Evolutionary conservation across 2,113 vertebrate species (phyloP), one percentile per base, ranked within the genome.

Genomic region (Mustelus asterias): DNA sequence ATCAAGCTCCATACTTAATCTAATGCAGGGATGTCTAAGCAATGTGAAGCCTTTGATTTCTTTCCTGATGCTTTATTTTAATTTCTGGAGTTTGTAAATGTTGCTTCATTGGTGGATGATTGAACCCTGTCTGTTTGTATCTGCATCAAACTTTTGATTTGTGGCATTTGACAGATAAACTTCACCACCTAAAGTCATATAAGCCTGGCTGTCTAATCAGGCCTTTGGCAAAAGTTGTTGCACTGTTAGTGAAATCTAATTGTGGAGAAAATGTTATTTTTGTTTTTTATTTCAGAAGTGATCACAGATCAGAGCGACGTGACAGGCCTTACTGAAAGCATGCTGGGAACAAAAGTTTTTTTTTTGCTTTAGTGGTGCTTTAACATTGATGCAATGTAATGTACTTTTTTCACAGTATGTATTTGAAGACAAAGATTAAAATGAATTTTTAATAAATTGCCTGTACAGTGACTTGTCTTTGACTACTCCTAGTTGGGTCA

Each of bases 221-320:
- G 37, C 5, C 3, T 41, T 83, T 16, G 88, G 9, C 29, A 90
- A 54, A 54, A 90, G 26, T 90, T 94, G 18, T 9, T 44, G 22
- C 29, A 60, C 37, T 0, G 33, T 1, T 70, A 2, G 5, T n/a
- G 24, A 67, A 44, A 37, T 67, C 6, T 22, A 24, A 69, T 44
- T 94, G 60, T 58, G 63, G 20, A 9, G 20, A 48, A 70, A 88
- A 70, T 44, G 10, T 94, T 70, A 9, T 70, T 58, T 70, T 93
- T 83, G 24, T 86, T 48, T 63, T 48, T 63, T 76, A 41, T 58
- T 18, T 24, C 97, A 98, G 98, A 97, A 98, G 97, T 95, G 98
- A 98, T 63, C 97, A 97, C 96, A 97, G 98, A 97, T 97, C 98
- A n/a, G 98, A 98, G 96, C 97, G 98, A 96, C 97, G 98, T 97